A percentile compares a stretch with the other conserved stretches of the same genome.
These are phyloP conservation scores for Pipistrellus pygmaeus DNA, from an alignment of 2,797 vertebrate species.

Conservation along the genomic window DNA sequence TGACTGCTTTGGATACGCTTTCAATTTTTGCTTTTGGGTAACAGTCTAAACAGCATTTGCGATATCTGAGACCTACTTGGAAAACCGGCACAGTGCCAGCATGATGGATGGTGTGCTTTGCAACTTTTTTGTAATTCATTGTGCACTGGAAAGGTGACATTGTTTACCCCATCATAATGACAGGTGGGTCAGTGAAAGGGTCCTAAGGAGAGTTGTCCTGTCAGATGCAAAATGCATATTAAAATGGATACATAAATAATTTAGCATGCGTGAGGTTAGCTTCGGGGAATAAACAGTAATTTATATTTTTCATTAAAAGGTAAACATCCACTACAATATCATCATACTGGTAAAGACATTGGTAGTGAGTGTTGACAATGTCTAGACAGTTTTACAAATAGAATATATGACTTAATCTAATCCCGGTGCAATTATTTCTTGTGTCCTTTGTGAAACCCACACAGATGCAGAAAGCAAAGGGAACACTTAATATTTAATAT, in stretches of 20 bases:
- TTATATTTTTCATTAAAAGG: constrained; percentile 80
- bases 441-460: constrained; percentile 2
- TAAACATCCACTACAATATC: constrained; percentile 73
- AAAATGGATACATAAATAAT: constrained; percentile 84
- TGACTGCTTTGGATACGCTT: constrained; percentile 87
- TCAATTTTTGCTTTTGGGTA: constrained; percentile 89
- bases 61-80: constrained; percentile 90
- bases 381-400: constrained; percentile 58
- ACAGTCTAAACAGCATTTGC: constrained; percentile 91
- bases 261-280: constrained; percentile 71
- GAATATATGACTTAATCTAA: neutral
- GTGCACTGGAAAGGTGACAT: constrained; percentile 86
- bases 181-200: constrained; percentile 85
- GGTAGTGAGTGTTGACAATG: neutral
- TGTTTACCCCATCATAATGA: constrained; percentile 85
- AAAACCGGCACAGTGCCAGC: constrained; percentile 90
- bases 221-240: constrained; percentile 81
- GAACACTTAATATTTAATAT: constrained; percentile 41
- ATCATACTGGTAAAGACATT: constrained; percentile 74
- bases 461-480: constrained; percentile 4
- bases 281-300: constrained; percentile 65
- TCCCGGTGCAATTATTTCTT: neutral
- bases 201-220: constrained; percentile 81
- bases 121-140: constrained; percentile 88
- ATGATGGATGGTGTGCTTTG: constrained; percentile 91